Evolutionary conservation across 2,113 vertebrate genomes (phyloP).

Genomic region (Anarhynchus alexandrinus): DNA sequence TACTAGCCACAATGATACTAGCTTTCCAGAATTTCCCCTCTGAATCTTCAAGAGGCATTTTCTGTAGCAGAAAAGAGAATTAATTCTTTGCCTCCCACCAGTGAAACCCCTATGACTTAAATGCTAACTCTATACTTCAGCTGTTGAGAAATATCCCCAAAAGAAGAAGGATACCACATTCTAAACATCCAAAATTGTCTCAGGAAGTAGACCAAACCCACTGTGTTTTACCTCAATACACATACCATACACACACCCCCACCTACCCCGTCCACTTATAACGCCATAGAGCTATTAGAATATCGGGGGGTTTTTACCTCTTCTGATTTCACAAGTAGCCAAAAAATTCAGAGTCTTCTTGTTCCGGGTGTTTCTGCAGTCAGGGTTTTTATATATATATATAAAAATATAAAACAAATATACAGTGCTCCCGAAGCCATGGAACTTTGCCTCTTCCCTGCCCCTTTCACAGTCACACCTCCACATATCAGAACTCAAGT

Average conservation of each 20-base stretch:
- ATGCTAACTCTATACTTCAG: background rate
- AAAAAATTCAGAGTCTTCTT: background rate
- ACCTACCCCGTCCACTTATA: background rate
- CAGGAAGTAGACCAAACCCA: background rate
- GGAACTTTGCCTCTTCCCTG: too few relatives aligned
- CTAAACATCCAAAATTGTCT: background rate
- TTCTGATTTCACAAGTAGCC: background rate
- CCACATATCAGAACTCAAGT: background rate
- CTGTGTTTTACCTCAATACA: background rate
- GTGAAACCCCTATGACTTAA: background rate
- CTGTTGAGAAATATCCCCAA: background rate
- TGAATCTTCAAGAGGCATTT: background rate
- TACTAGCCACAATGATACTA: background rate
- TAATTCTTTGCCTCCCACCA: background rate
- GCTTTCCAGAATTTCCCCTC: background rate
- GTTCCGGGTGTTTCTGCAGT: background rate
- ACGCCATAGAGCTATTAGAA: background rate
- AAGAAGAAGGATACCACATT: background rate
- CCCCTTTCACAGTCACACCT: background rate
- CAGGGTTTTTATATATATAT: background rate
- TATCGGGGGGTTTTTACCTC: rapidly evolving
- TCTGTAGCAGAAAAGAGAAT: background rate
- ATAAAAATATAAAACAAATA: rapidly evolving
- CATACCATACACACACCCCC: background rate
- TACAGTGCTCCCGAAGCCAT: rapidly evolving